phyloP scores from a whole-genome alignment of 2,888 invertebrate species.

The Amiota minor region DNA sequence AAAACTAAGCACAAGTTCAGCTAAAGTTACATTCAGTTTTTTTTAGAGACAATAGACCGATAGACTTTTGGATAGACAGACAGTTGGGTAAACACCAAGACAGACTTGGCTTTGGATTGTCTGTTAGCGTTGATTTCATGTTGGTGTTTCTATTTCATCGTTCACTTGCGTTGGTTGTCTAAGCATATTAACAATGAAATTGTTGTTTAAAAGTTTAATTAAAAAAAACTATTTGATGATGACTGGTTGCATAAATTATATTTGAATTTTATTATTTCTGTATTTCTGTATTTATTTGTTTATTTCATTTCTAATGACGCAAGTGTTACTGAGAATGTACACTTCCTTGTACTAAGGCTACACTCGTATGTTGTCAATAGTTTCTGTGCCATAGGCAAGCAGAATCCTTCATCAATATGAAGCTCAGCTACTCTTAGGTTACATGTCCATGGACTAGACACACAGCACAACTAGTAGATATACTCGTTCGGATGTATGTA shows the following conservation, averaged over 20 bases:
- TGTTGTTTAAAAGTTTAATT: constrained; percentile 6
- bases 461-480: neutral
- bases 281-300: too few relatives aligned
- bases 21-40: too few relatives aligned
- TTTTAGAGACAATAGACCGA: neutral
- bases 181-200: neutral
- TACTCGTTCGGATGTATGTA: too few relatives aligned
- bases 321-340: too few relatives aligned
- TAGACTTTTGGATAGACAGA: neutral
- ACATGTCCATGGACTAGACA: neutral
- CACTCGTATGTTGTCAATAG: too few relatives aligned
- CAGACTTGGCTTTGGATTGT: neutral
- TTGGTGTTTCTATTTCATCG: neutral
- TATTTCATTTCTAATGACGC: too few relatives aligned
- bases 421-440: neutral
- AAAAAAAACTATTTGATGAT: neutral
- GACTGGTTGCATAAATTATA: too few relatives aligned
- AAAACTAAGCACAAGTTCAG: neutral
- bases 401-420: neutral
- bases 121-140: neutral
- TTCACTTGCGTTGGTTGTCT: neutral
- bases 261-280: too few relatives aligned
- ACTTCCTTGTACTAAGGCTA: too few relatives aligned
- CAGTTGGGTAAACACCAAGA: constrained; percentile 15
- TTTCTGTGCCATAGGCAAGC: neutral